phyloP scores from a whole-genome alignment of 2,888 invertebrate species.

The Allolobophora icterica region DNA sequence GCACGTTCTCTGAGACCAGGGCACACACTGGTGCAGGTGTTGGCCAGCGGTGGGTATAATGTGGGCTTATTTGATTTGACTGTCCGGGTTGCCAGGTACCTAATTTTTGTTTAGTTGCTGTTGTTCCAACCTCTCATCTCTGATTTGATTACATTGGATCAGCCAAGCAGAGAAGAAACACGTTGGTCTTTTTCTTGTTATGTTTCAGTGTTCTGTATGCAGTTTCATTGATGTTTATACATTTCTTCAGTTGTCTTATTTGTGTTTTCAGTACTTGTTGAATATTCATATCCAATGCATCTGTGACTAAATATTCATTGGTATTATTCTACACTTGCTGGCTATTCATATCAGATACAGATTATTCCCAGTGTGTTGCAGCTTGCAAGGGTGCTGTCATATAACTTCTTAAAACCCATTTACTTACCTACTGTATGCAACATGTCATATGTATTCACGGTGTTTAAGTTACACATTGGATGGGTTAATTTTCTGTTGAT shows the following conservation, averaged over 20 bases:
- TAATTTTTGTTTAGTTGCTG: neutral
- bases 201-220: neutral
- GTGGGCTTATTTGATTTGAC: no score
- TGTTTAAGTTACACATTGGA: neutral
- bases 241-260: neutral
- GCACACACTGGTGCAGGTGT: no score
- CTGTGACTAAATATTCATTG: neutral
- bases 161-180: neutral
- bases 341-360: neutral
- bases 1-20: no score
- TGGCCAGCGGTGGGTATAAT: no score
- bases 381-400: neutral
- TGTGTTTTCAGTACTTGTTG: neutral
- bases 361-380: neutral
- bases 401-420: neutral
- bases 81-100: neutral
- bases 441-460: neutral
- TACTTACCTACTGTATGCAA: neutral
- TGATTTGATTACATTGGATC: neutral
- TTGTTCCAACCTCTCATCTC: neutral
- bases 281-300: slow-evolving; percentile 6
- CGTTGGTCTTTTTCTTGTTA: neutral
- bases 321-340: neutral
- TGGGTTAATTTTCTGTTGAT: neutral
- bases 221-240: neutral